A percentile compares a stretch with the other conserved stretches of the same genome.
Evolutionary conservation across 2,797 vertebrate genomes (phyloP).

Genomic region (Hapalemur alaotrensis): DNA sequence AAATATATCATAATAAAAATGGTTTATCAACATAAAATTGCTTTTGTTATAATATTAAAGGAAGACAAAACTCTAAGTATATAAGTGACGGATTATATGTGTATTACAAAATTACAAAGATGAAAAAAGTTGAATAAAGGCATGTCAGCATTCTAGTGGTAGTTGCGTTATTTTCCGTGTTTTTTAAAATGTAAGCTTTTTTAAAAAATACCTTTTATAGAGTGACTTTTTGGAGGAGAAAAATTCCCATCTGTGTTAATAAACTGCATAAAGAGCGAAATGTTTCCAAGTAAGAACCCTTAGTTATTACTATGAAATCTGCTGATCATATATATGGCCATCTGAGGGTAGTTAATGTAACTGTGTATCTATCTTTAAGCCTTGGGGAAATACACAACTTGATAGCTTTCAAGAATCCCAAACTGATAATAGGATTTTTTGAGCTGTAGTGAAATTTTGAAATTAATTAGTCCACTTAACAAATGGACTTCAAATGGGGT

Average conservation of each 20-base stretch:
- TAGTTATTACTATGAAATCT: not conserved
- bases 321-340: not conserved
- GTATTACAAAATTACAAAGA: not conserved
- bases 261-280: not conserved
- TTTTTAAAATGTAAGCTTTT: not conserved
- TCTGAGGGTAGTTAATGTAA: not conserved
- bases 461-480: not conserved
- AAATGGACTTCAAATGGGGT: not conserved
- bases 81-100: not conserved
- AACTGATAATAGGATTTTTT: not conserved
- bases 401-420: not conserved
- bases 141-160: not conserved
- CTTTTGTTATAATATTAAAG: not conserved
- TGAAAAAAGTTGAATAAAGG: not conserved
- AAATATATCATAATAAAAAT: not conserved
- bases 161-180: not conserved
- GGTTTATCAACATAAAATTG: not conserved
- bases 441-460: not conserved
- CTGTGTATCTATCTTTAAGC: not conserved
- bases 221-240: not conserved
- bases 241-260: not conserved
- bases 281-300: not conserved
- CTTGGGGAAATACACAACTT: not conserved
- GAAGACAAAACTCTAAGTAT: not conserved
- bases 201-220: not conserved